phyloP scores from a whole-genome alignment of 2,113 vertebrate genomes.

The Megaceryle torquata region DNA sequence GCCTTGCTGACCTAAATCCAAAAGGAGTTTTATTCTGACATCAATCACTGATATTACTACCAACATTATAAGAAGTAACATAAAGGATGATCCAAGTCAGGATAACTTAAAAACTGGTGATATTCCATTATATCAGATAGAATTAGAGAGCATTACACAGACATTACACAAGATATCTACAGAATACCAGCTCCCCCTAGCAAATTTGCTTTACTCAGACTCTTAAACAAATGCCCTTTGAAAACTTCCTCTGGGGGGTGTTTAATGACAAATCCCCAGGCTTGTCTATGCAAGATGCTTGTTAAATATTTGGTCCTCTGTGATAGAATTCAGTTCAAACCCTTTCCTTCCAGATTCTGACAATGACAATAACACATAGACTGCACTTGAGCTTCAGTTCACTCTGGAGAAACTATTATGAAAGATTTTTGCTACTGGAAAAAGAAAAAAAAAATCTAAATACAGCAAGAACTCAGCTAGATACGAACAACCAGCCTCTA shows the following conservation, averaged over 20 bases:
- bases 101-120: neutral
- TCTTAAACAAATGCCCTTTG: neutral
- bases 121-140: neutral
- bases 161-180: neutral
- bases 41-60: neutral
- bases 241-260: neutral
- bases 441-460: neutral
- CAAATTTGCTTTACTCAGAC: neutral
- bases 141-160: neutral
- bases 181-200: neutral
- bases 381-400: neutral
- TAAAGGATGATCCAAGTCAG: neutral
- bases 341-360: neutral
- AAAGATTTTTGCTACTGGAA: neutral
- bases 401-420: neutral
- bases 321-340: neutral
- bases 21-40: neutral
- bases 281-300: neutral
- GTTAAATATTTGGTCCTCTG: neutral
- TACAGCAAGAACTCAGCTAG: neutral
- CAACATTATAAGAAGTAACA: neutral
- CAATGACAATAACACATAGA: neutral
- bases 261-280: neutral
- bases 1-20: neutral
- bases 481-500: neutral